Evolutionary conservation across 2,113 vertebrate species (phyloP).

Genomic region (Periophthalmodon schlosseri): DNA sequence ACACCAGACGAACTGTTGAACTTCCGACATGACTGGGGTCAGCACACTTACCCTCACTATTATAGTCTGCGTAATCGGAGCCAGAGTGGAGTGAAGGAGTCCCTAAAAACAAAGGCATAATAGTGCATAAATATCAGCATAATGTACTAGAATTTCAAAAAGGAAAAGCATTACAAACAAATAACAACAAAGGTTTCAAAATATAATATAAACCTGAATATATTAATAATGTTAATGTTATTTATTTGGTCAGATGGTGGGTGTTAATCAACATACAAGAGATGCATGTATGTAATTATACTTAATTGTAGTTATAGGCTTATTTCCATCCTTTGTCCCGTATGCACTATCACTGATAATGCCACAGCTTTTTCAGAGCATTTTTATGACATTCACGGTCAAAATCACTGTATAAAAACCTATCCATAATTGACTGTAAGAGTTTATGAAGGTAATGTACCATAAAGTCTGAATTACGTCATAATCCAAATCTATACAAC

Average conservation of each 20-base stretch:
- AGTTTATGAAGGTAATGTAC: too few species aligned
- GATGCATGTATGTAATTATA: too few species aligned
- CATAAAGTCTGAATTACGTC: too few species aligned
- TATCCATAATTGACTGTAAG: too few species aligned
- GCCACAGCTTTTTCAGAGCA: too few species aligned
- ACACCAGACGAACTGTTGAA: conserved; percentile 81
- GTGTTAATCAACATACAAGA: background rate
- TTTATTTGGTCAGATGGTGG: background rate
- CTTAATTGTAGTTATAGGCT: too few species aligned
- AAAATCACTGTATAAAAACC: background rate
- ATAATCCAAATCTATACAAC: too few species aligned
- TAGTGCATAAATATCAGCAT: background rate
- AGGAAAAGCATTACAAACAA: background rate
- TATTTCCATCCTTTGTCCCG: background rate
- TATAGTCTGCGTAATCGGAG: conserved; percentile 61
- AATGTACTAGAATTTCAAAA: background rate
- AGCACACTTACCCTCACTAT: conserved; percentile 61
- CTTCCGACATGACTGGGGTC: conserved; percentile 79
- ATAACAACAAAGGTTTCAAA: background rate
- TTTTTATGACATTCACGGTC: background rate
- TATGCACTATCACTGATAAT: too few species aligned
- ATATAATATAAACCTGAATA: background rate
- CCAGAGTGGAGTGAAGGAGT: conserved; percentile 33
- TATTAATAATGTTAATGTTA: background rate
- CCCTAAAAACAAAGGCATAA: conserved; percentile 16